Base-by-base conservation (phyloP, 2,888 invertebrate species). In the Odontocerum albicorne region DNA sequence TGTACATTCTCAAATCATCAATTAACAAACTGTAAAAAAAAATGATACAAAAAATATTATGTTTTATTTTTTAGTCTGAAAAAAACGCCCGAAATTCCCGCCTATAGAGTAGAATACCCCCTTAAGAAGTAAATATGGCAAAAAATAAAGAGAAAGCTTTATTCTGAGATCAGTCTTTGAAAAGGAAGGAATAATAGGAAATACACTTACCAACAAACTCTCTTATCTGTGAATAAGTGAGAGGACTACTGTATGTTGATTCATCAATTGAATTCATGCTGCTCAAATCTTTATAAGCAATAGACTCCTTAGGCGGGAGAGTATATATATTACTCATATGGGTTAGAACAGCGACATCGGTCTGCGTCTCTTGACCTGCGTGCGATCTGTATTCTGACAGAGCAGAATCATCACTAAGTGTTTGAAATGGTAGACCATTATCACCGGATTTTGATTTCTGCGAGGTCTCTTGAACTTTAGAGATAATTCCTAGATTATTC, bases 201-300 rank as follows among this genome's bases (percentile, higher is more conserved):
- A n/a, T n/a, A 46, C 22, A 53, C 57, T 39, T 50, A 61, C 61
- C 61, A 3, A 61, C 40, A 12, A 59, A 32, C 8, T 59, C 46
- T 43, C 42, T 52, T 15, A 61, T 61, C 32, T 58, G 56, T 13
- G 61, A 53, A n/a, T 52, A 17, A 33, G 58, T 61, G 4, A 61
- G 47, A 4, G 54, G 42, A 33, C 43, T 57, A 12, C 47, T 51
- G 6, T 49, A 36, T 4, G 43, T 19, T 8, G 57, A 45, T 38
- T 58, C 61, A 50, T 58, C 58, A 15, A 35, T 12, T 8, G 17
- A 45, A 2, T 53, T 43, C n/a, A 43, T 50, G 20, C 49, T 47
- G 2, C 54, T 53, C 10, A 60, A 20, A 38, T 53, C 50, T 20
- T 19, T 35, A 32, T 49, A 53, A 16, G 42, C 46, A 13, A 31